Evolutionary conservation across 2,888 invertebrate species (phyloP), one percentile per base, ranked within the genome.

Genomic region (Odontocerum albicorne): DNA sequence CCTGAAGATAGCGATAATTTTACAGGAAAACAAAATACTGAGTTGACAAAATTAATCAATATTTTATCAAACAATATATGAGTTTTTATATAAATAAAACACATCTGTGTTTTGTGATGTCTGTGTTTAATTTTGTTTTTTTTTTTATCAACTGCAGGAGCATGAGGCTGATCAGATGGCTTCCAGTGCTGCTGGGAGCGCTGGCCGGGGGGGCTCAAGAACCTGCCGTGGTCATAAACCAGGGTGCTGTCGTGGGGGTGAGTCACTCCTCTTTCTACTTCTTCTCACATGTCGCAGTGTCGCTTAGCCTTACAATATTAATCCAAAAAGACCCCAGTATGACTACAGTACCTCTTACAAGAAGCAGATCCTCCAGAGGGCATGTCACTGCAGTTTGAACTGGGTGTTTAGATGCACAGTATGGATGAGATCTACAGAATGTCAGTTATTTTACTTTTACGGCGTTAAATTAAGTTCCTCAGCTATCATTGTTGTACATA

Each of bases 231-330:
- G 74, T 73, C 63, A 67, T 83, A 56, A 73, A 76, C 27, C 83
- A 83, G 70, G 84, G 84, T 59, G 70, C 79, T 42, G 68, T 84
- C 39, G 74, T 79, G 59, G 84, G 84, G 69, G 84, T 84, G 72
- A 78, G 39, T 31, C 4, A 22, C 13, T 35, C 7, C 12, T 33
- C 3, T 35, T 15, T 35, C 15, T 12, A n/a, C 3, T 4, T n/a
- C 3, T 31, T 12, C 12, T n/a, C 31, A 12, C 10, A 12, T 31
- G 12, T 31, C 12, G 10, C 10, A n/a, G n/a, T n/a, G n/a, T n/a
- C n/a, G n/a, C n/a, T n/a, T n/a, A n/a, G n/a, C n/a, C n/a, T n/a
- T n/a, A n/a, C n/a, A n/a, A n/a, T n/a, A n/a, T n/a, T n/a, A n/a
- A n/a, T n/a, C n/a, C n/a, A n/a, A n/a, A n/a, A n/a, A n/a, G n/a